Percentiles rank a stretch among this genome's conserved stretches.
Evolutionary conservation across 1,140 invertebrate species (phyloP).

Genomic region (Steinernema khuongi): DNA sequence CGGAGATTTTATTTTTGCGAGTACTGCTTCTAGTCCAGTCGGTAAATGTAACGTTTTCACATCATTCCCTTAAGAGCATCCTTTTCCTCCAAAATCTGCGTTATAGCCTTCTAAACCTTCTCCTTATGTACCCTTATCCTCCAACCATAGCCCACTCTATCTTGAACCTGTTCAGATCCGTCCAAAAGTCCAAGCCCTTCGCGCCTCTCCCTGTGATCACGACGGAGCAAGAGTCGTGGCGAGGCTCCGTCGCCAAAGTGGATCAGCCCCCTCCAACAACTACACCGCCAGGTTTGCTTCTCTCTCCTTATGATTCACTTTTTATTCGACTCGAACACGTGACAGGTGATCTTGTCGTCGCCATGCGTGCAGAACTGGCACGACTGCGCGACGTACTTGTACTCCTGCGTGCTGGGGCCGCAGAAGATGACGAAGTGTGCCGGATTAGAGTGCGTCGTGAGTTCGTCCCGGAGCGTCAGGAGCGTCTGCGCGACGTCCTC

Average conservation of each 20-base stretch:
- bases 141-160: no score
- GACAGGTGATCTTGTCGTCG: neutral
- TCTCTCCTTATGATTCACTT: neutral
- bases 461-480: neutral
- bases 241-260: neutral
- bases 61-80: no score
- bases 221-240: neutral
- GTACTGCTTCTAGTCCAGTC: no score
- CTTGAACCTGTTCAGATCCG: neutral
- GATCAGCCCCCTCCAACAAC: neutral
- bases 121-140: no score
- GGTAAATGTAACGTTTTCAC: no score
- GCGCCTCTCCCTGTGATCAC: slow-evolving; percentile 7
- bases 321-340: slow-evolving; percentile 8
- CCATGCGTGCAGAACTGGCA: slow-evolving; percentile 12
- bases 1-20: no score
- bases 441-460: neutral
- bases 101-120: no score
- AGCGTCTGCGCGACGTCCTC: neutral
- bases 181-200: no score
- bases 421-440: neutral
- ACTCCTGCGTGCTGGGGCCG: neutral
- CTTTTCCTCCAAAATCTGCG: no score
- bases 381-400: slow-evolving; percentile 12
- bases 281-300: neutral